These are phyloP conservation scores for Stegodyphus dumicola DNA, from an alignment of 1,140 invertebrate genomes.

Conservation along the genomic window DNA sequence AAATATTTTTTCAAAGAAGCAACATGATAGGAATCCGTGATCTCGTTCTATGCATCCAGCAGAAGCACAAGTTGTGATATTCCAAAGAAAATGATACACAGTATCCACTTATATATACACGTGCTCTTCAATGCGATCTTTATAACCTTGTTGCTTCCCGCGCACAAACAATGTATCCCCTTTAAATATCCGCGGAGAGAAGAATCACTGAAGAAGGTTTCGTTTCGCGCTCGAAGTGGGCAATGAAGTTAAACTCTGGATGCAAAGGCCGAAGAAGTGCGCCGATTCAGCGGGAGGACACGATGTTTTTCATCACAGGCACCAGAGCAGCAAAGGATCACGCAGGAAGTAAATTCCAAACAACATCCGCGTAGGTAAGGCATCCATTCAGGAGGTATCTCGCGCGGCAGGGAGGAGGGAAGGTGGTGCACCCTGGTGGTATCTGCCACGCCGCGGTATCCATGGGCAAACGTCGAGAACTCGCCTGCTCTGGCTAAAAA, in stretches of 20 bases:
- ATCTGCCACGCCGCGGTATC: constrained; percentile 3
- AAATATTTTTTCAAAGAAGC: no score
- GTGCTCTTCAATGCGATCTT: background rate
- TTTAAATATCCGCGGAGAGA: background rate
- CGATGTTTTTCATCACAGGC: background rate
- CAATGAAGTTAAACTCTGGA: background rate
- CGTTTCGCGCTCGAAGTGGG: background rate
- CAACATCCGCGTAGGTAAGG: background rate
- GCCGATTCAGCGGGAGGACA: background rate
- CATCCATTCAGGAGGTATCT: background rate
- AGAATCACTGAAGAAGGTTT: background rate
- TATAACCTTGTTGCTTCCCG: background rate
- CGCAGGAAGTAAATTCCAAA: background rate
- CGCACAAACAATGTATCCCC: background rate
- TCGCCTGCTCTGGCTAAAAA: background rate
- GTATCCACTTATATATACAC: no score
- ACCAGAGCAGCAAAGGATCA: background rate
- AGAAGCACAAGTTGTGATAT: no score
- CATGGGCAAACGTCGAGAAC: background rate
- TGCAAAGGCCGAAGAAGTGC: background rate
- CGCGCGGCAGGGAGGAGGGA: background rate
- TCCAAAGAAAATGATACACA: no score
- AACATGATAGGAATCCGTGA: no score
- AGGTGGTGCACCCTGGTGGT: background rate
- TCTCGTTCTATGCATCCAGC: no score